Percentiles rank a stretch among this genome's conserved stretches.
Conservation (phyloP, 2,113 vertebrate genomes). For the Pseudopipra pipra region DNA sequence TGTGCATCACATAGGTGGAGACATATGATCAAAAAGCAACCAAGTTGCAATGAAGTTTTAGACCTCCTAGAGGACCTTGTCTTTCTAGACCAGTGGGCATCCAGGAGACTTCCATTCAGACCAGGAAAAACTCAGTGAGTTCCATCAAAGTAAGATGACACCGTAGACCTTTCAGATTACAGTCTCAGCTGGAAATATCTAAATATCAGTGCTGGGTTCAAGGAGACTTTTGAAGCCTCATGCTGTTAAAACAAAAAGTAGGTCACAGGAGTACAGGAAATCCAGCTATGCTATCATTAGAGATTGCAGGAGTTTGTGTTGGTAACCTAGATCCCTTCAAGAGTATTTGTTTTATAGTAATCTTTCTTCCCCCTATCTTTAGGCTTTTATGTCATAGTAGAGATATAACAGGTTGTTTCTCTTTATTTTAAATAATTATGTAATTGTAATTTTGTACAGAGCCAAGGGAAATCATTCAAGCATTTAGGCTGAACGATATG, state of each 20-base stretch:
- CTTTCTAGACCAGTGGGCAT: not conserved
- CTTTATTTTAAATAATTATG: not conserved
- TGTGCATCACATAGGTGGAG: not conserved
- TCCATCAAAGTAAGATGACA: not conserved
- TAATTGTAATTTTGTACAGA: not conserved
- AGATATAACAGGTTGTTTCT: not conserved
- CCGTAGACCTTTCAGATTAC: not conserved
- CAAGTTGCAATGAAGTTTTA: not conserved
- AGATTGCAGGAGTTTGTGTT: not conserved
- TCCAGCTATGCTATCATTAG: not conserved
- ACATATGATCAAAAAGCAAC: not conserved
- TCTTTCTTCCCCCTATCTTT: not conserved
- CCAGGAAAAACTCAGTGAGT: not conserved
- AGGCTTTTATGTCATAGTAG: not conserved
- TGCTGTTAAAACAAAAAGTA: not conserved
- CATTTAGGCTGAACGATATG: not conserved
- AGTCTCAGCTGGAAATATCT: not conserved
- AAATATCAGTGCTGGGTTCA: not conserved
- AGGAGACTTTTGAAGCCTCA: not conserved
- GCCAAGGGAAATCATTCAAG: not conserved
- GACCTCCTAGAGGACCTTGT: not conserved
- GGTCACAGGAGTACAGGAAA: not conserved
- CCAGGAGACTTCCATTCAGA: not conserved
- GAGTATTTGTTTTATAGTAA: not conserved
- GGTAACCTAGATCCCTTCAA: not conserved